These are phyloP conservation scores for Himalopsyche kuldschensis DNA, from an alignment of 2,888 invertebrate genomes.

Conservation along the genomic window DNA sequence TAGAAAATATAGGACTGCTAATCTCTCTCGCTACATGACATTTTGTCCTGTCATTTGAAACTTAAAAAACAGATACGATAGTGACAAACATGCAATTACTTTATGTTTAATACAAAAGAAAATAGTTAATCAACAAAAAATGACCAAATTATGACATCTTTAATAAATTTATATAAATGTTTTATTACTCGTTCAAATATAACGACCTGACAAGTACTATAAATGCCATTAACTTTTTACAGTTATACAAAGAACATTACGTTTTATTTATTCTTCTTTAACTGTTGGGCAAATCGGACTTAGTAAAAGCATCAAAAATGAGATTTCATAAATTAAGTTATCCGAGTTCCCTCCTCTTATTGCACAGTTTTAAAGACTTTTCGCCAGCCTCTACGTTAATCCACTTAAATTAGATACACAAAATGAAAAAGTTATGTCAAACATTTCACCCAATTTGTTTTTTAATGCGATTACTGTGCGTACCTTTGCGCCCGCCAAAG, in stretches of 20 bases:
- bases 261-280: not conserved
- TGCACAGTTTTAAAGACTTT: not conserved
- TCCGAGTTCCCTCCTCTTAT: not conserved
- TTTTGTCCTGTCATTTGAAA: no score
- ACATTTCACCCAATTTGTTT: not conserved
- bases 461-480: not conserved
- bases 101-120: no score
- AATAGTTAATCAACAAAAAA: no score
- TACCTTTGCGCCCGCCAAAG: not conserved
- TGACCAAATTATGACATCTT: no score
- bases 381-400: not conserved
- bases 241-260: not conserved
- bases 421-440: not conserved
- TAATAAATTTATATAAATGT: no score
- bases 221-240: not conserved
- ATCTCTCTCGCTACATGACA: no score
- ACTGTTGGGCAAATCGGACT: not conserved
- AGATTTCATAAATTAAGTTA: not conserved
- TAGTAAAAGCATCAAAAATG: not conserved
- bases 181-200: no score
- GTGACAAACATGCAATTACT: no score
- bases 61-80: no score
- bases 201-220: no score
- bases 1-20: no score
- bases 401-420: not conserved